Percentiles rank a stretch among this genome's conserved stretches.
Evolutionary conservation across 2,797 vertebrate species (phyloP).

Genomic region (Lemur catta): DNA sequence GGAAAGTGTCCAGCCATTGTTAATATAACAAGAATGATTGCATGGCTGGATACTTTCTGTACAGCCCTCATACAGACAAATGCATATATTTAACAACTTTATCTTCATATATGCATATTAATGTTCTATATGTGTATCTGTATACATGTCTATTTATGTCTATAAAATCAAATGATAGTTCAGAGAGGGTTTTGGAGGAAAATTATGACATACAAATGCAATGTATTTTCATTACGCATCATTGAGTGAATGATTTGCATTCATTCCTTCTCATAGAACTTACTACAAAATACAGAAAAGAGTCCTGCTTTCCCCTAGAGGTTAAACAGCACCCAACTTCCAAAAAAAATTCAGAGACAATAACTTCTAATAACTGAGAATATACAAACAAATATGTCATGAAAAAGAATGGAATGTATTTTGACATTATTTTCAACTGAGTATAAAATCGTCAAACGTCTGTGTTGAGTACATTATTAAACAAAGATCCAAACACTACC

Average conservation of each 20-base stretch:
- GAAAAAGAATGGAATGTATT: neutral
- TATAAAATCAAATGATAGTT: neutral
- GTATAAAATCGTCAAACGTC: neutral
- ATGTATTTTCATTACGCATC: neutral
- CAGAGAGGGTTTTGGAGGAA: neutral
- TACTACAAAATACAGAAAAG: neutral
- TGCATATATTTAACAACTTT: neutral
- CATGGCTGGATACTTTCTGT: too few relatives aligned
- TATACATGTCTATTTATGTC: neutral
- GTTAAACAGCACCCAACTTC: neutral
- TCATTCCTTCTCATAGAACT: neutral
- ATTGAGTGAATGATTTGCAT: too few relatives aligned
- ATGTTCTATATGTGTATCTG: neutral
- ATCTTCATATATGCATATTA: neutral
- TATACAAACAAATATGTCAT: neutral
- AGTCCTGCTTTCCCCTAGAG: neutral
- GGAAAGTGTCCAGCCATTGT: too few relatives aligned
- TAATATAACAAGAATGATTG: too few relatives aligned
- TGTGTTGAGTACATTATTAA: neutral
- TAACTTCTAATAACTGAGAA: neutral
- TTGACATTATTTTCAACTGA: neutral
- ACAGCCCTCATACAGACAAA: neutral
- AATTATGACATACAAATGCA: neutral
- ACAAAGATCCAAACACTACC: neutral
- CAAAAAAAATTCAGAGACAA: neutral